Evolutionary conservation across 2,888 invertebrate genomes (phyloP), one percentile per base, ranked within the genome.

Genomic region (Diploptera punctata): DNA sequence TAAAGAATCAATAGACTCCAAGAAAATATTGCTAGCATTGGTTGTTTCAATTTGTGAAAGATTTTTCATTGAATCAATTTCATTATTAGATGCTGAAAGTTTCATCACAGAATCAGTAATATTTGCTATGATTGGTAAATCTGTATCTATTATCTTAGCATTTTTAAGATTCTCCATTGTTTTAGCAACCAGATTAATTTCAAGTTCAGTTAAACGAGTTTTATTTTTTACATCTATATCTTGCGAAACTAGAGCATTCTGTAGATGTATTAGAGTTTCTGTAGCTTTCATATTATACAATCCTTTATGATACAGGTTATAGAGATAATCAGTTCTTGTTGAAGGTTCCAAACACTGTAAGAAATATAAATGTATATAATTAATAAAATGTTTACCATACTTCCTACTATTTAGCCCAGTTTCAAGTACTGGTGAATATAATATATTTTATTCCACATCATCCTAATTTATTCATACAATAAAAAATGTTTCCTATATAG

Each of bases 11-110:
- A 89, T 82, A 7, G 87, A 84, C 77, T 89, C 88, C 67, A 91
- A 81, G 74, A 90, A 84, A 16, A 86, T 84, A 79, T 90, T 90
- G 1, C 90, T 90, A 18, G 89, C 87, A 81, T 91, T 90, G 5
- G 33, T 29, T n/a, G 16, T 24, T 31, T 43, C 38, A 10, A 47
- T 2, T 52, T 60, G 31, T 33, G 67, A 24, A 4, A 33, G 33
- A 16, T 24, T 21, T 10, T 24, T 21, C 13, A 52, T 47, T 3
- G 13, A n/a, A 16, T 54, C 38, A 2, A n/a, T 54, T 43, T 68
- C 31, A 13, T 43, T 68, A 7, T 47, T 7, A 61, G 38, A 38
- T n/a, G 33, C 0, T 1, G 52, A 26, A 10, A 7, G 18, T 29
- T 26, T 38, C 60, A 71, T 10, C 16, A 71, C 3, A 18, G 71